phyloP scores from a whole-genome alignment of 2,797 vertebrate genomes.

The Gallinago stenura region DNA sequence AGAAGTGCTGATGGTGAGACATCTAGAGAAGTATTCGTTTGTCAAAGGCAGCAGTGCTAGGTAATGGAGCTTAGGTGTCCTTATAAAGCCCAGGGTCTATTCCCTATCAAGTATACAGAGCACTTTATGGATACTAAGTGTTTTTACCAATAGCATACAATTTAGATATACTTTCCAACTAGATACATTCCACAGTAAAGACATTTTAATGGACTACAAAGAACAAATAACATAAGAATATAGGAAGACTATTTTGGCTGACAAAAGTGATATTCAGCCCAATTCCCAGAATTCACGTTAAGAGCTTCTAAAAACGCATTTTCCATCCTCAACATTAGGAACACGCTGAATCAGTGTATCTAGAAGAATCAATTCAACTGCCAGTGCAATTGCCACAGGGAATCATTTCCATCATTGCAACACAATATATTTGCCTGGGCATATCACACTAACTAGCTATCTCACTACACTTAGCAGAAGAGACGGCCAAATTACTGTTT shows the following conservation, averaged over 20 bases:
- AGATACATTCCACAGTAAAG: not conserved
- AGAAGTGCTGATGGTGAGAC: not conserved
- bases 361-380: constrained; percentile 54
- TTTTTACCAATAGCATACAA: not conserved
- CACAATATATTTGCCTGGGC: constrained; percentile 35
- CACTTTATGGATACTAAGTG: not conserved
- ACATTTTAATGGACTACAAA: not conserved
- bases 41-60: not conserved
- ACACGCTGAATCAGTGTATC: not conserved
- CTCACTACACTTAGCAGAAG: constrained; percentile 39
- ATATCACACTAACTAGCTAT: constrained; percentile 39
- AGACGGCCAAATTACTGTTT: constrained; percentile 64
- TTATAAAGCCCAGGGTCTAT: not conserved
- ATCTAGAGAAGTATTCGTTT: not conserved
- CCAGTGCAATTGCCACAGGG: constrained; percentile 29
- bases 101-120: not conserved
- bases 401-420: constrained; percentile 49
- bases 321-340: constrained; percentile 21
- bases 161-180: not conserved
- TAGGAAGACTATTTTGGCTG: not conserved
- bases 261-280: not conserved
- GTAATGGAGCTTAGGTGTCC: not conserved
- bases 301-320: constrained; percentile 25
- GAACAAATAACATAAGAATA: not conserved
- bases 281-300: not conserved